Evolutionary conservation across 2,888 invertebrate species (phyloP), one percentile per base, ranked within the genome.

Genomic region (Sinhomidia bicolor): DNA sequence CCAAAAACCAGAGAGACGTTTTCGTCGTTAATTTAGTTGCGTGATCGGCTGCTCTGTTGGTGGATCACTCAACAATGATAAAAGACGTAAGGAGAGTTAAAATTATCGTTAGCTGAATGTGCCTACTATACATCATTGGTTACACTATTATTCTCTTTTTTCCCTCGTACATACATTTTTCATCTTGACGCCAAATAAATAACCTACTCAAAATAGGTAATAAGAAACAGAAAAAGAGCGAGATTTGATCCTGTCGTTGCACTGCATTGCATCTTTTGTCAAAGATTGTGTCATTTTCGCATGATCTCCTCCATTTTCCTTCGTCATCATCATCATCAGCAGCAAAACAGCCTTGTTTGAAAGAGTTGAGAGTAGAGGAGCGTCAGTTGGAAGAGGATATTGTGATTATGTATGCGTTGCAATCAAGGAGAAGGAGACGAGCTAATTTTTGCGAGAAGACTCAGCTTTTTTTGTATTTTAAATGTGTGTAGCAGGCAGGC

Each of bases 281-380:
- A 54, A 57, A 10, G 14, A 54, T 29, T 54, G 74, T 74, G 54
- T 32, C 57, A 74, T 85, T 85, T 79, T 85, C 85, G 85, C 85
- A 36, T 85, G 65, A 85, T 85, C 62, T 78, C 85, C 85, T 85
- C 85, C 85, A 85, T 85, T 79, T 85, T 71, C 76, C 47, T 65
- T 85, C 60, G 47, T 54, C 29, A 44, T 20, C 54, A 26, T 32
- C 23, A 23, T 14, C 23, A 60, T 60, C 10, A 71, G 20, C 41
- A n/a, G 26, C 17, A n/a, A n/a, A n/a, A n/a, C n/a, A n/a, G n/a
- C n/a, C n/a, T n/a, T n/a, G n/a, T n/a, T n/a, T n/a, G n/a, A n/a
- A n/a, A n/a, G n/a, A n/a, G n/a, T n/a, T n/a, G n/a, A n/a, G n/a
- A n/a, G n/a, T n/a, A n/a, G n/a, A n/a, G n/a, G n/a, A n/a, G n/a